Evolutionary conservation across 2,888 invertebrate genomes (phyloP).

Genomic region (Nephrotoma flavescens): DNA sequence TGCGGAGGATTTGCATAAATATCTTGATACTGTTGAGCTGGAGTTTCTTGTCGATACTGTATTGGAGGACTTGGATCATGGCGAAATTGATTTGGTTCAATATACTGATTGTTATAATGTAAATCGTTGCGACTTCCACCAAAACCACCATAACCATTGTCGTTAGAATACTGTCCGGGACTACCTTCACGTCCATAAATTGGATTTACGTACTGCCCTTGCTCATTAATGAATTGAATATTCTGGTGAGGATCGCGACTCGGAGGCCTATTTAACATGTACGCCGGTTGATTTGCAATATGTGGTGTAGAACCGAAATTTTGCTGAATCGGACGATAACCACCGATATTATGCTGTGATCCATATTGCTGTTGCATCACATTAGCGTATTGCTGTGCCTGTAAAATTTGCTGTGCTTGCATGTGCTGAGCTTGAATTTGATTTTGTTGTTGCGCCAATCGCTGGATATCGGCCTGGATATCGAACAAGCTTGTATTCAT

Average conservation of each 20-base stretch:
- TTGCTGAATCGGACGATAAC: conserved; percentile 23
- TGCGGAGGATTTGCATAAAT: neutral
- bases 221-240: conserved; percentile 33
- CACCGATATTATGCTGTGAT: conserved; percentile 36
- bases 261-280: conserved; percentile 27
- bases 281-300: conserved; percentile 24
- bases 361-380: conserved; percentile 35
- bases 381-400: conserved; percentile 38
- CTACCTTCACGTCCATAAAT: conserved; percentile 27
- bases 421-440: conserved; percentile 51
- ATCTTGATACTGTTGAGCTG: conserved; percentile 13
- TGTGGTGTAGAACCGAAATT: conserved; percentile 32
- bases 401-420: conserved; percentile 40
- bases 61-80: conserved; percentile 14
- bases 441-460: conserved; percentile 68
- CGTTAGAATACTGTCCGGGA: conserved; percentile 38
- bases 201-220: conserved; percentile 29
- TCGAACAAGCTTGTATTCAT: conserved; percentile 90
- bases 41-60: conserved; percentile 18
- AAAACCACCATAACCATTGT: conserved; percentile 25
- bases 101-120: conserved; percentile 3
- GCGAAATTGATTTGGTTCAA: conserved; percentile 12
- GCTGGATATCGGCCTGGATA: conserved; percentile 86
- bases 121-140: conserved; percentile 13
- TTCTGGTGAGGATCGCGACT: conserved; percentile 29